Evolutionary conservation across 1,140 invertebrate species (phyloP).

Genomic region (Patella vulgata): DNA sequence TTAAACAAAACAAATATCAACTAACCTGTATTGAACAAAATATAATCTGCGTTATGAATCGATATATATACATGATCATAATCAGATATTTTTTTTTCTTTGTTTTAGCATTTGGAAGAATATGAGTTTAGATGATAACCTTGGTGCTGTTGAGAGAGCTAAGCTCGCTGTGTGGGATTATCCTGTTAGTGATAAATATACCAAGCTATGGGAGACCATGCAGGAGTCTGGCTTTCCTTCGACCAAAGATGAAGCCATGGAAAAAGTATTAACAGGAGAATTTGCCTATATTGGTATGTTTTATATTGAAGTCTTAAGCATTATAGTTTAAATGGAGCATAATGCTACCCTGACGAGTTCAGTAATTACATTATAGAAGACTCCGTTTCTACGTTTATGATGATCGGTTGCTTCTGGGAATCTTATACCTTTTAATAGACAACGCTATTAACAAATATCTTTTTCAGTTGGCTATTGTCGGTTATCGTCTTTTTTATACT

Average conservation of each 20-base stretch:
- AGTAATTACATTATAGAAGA: too few species aligned
- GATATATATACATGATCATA: too few species aligned
- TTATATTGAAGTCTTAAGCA: background rate
- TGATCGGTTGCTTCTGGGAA: too few species aligned
- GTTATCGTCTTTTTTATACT: too few species aligned
- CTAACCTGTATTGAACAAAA: too few species aligned
- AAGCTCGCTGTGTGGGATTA: slow-evolving; percentile 99
- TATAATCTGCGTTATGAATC: too few species aligned
- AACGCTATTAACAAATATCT: too few species aligned
- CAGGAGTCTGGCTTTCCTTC: slow-evolving; percentile 85
- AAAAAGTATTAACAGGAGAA: slow-evolving; percentile 75
- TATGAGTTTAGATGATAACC: slow-evolving; percentile 93
- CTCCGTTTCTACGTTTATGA: too few species aligned
- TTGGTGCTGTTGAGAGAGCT: slow-evolving; percentile 87
- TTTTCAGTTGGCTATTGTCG: too few species aligned
- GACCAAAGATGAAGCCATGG: slow-evolving; percentile 80
- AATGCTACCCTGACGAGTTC: background rate
- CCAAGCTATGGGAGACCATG: slow-evolving; percentile 99
- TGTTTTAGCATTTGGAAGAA: slow-evolving; percentile 93
- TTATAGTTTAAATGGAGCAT: background rate
- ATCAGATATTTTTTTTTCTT: slow-evolving; percentile 10
- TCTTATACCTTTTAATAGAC: too few species aligned
- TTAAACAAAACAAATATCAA: too few species aligned
- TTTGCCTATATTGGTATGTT: slow-evolving; percentile 88
- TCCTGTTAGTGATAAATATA: slow-evolving; percentile 97